These are phyloP conservation scores for Archips xylosteana DNA, from an alignment of 2,888 invertebrate species.

Conservation along the genomic window DNA sequence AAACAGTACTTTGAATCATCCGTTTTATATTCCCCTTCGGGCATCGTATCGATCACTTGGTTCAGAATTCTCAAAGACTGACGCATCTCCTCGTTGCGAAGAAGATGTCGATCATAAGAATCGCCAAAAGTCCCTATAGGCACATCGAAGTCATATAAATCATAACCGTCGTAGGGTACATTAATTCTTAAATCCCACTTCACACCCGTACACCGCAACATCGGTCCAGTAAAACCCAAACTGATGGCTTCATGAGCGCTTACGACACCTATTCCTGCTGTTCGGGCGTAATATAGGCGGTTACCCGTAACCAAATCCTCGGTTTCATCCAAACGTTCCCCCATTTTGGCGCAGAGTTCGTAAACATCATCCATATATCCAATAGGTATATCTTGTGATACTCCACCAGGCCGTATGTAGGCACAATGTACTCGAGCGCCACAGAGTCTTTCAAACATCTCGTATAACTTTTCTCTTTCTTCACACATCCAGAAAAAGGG, in stretches of 20 bases:
- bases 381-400: conserved; percentile 82
- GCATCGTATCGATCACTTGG: conserved; percentile 94
- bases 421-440: conserved; percentile 94
- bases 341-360: conserved; percentile 88
- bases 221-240: conserved; percentile 89
- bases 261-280: conserved; percentile 90
- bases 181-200: conserved; percentile 95
- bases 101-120: conserved; percentile 92
- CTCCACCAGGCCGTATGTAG: conserved; percentile 94
- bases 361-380: conserved; percentile 93
- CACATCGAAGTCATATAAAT: conserved; percentile 93
- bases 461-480: conserved; percentile 94
- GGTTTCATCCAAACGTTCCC: conserved; percentile 92
- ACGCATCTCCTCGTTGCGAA: conserved; percentile 89
- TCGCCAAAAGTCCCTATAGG: conserved; percentile 93
- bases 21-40: conserved; percentile 90
- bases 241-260: conserved; percentile 91
- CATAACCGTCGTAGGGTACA: conserved; percentile 94
- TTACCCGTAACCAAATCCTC: conserved; percentile 92
- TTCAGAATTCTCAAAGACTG: conserved; percentile 91
- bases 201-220: conserved; percentile 92
- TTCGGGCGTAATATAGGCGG: conserved; percentile 87
- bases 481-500: conserved; percentile 97
- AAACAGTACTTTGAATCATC: conserved; percentile 93
- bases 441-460: conserved; percentile 93